Base-by-base conservation (phyloP, 2,797 vertebrate genomes). In the Danionella dracula region DNA sequence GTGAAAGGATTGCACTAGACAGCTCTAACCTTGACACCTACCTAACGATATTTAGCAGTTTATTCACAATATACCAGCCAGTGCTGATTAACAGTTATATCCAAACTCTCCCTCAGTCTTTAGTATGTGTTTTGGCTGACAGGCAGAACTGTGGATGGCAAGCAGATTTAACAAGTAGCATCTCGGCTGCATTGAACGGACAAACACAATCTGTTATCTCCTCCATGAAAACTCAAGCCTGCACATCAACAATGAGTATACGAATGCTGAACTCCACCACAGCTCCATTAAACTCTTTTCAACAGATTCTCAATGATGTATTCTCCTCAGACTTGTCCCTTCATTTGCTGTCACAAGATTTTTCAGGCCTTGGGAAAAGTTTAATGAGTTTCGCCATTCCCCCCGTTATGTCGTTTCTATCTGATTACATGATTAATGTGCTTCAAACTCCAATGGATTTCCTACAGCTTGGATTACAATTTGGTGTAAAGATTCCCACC, bases 91-190 rank as follows among this genome's bases (percentile, higher is more conserved):
- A 80, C 1, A 53, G 61, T 9, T 88, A 87, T 32, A 2, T 84
- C 0, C 68, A 85, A 0, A 81, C 84, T 34, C 71, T 90, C 34
- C 89, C 88, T 1, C 67, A 72, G 40, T 78, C 66, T 0, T 31
- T 88, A 13, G 71, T 91, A 11, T 90, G 90, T n/a, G 15, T 90
- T 31, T 74, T 90, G 19, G 84, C 86, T 0, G 87, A 78, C 41
- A 78, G 35, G 21, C 51, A 75, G 17, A 79, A 87, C 72, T 91
- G 88, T 66, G 87, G 84, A 7, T 68, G 79, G 54, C 76, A 85
- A 70, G 87, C 83, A 12, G 82, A 86, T 2, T 69, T 90, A 4
- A 83, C 83, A 1, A 82, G 80, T 64, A 21, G 78, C 0, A 66
- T 87, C 40, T 76, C 72, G n/a, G 37, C 77, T 53, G 78, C 83